Conservation (phyloP, 1,140 invertebrate genomes). For the Bombus soroeensis region DNA sequence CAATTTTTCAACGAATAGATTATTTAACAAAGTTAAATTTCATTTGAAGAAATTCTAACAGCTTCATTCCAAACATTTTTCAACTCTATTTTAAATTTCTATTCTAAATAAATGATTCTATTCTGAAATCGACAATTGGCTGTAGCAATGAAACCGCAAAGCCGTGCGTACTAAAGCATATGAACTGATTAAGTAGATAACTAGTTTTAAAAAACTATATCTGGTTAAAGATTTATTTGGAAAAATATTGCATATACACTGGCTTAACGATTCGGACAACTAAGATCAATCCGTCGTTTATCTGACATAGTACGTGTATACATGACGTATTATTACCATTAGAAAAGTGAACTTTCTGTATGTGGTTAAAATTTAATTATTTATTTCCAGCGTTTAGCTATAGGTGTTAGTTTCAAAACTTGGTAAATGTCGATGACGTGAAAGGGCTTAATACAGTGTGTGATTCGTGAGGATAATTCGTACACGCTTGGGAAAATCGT, state of each 20-base stretch:
- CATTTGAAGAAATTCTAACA: no score
- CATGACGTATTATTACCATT: neutral
- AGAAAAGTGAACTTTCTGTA: neutral
- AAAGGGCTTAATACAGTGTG: neutral
- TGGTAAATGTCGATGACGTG: neutral
- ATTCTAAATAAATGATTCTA: no score
- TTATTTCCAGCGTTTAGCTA: neutral
- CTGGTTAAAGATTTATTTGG: neutral
- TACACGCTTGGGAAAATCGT: constrained; percentile 46
- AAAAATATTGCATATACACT: neutral
- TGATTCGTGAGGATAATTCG: neutral
- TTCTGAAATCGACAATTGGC: neutral
- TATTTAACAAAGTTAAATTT: neutral
- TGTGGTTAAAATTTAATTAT: neutral
- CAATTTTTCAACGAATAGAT: neutral
- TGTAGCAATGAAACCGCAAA: no score
- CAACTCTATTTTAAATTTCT: no score
- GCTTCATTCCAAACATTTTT: no score
- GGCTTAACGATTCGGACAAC: neutral
- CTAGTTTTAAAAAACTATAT: neutral
- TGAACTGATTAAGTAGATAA: neutral
- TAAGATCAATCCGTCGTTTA: neutral
- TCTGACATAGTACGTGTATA: no score
- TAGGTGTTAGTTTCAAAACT: no score
- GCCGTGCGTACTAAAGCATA: no score